Conservation (phyloP, 2,888 invertebrate species). For the Caenorhabditis sinica region DNA sequence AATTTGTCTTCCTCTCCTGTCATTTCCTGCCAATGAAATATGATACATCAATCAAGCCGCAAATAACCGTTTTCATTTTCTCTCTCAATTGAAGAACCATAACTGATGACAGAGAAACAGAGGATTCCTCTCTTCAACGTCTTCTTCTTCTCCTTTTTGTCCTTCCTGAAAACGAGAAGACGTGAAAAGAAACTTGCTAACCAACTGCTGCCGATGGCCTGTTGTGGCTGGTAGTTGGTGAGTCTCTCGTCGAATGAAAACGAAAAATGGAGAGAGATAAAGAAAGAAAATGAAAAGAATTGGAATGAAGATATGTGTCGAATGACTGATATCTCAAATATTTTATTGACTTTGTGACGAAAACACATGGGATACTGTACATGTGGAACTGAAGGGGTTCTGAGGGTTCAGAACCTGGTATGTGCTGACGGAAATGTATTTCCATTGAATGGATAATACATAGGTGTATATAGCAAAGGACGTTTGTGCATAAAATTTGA, state of each 20-base stretch:
- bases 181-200: constrained; percentile 51
- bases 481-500: too few species aligned
- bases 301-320: constrained; percentile 24
- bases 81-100: constrained; percentile 22
- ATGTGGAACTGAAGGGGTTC: too few species aligned
- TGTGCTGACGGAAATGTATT: too few species aligned
- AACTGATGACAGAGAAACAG: constrained; percentile 18
- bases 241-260: constrained; percentile 50
- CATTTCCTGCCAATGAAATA: constrained; percentile 9
- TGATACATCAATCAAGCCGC: constrained; percentile 38
- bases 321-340: constrained; percentile 35
- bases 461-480: too few species aligned
- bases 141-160: background rate
- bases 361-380: constrained; percentile 1
- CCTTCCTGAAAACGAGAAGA: constrained; percentile 55
- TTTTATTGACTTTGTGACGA: background rate
- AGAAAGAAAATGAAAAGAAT: constrained; percentile 31
- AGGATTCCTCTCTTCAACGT: constrained; percentile 12
- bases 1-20: background rate
- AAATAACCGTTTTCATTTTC: constrained; percentile 36
- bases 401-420: too few species aligned
- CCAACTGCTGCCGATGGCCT: constrained; percentile 34
- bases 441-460: too few species aligned
- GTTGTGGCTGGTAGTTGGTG: constrained; percentile 19
- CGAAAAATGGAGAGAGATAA: constrained; percentile 41